phyloP scores from a whole-genome alignment of 1,140 invertebrate species.

The Steinernema khuongi region DNA sequence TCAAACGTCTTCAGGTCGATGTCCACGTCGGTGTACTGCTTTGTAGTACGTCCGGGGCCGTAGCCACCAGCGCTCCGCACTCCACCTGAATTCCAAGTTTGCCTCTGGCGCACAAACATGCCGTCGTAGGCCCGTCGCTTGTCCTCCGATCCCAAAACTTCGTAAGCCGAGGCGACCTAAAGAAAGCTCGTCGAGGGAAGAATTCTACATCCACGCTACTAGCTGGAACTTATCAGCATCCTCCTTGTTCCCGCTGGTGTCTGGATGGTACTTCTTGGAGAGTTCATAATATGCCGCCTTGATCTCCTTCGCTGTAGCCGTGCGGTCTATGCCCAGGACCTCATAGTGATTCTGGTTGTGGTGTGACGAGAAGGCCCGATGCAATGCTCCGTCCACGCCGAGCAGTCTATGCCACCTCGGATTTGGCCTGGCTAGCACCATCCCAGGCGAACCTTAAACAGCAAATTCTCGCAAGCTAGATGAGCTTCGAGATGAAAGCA shows the following conservation, averaged over 20 bases:
- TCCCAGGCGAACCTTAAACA: too few species aligned
- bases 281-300: constrained; percentile 82
- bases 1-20: constrained; percentile 42
- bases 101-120: constrained; percentile 2
- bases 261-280: constrained; percentile 81
- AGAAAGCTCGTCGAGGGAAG: background rate
- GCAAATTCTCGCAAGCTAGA: too few species aligned
- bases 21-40: constrained; percentile 36
- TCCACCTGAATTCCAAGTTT: constrained; percentile 9
- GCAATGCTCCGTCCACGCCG: background rate
- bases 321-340: constrained; percentile 70
- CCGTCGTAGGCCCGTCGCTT: constrained; percentile 59
- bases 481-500: too few species aligned
- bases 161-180: constrained; percentile 55
- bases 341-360: constrained; percentile 66
- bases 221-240: constrained; percentile 43
- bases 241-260: constrained; percentile 67
- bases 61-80: background rate
- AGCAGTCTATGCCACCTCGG: too few species aligned
- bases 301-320: constrained; percentile 72
- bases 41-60: background rate
- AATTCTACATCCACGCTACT: constrained; percentile 23
- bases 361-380: background rate
- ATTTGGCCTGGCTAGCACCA: too few species aligned
- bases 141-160: constrained; percentile 58